A percentile compares a stretch with the other conserved stretches of the same genome.
Evolutionary conservation across 2,888 invertebrate species (phyloP).

Genomic region (Limnephilus rhombicus): DNA sequence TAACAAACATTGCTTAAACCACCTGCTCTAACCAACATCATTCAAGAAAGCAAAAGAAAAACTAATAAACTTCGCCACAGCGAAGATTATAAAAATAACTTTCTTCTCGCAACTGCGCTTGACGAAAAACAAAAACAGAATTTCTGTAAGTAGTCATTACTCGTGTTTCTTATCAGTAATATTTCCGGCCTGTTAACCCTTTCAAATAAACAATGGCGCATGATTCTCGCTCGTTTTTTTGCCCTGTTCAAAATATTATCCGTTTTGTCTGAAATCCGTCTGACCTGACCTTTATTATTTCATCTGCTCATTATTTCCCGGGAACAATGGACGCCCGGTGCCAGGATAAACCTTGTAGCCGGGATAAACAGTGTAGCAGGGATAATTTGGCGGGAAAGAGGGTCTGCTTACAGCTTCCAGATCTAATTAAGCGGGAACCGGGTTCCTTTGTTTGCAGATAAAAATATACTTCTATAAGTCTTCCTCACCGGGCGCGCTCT

Average conservation of each 20-base stretch:
- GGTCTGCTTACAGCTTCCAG: constrained; percentile 50
- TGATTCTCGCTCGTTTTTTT: background rate
- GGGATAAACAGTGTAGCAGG: constrained; percentile 42
- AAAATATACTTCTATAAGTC: constrained; percentile 41
- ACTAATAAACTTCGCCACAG: background rate
- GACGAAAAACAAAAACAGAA: background rate
- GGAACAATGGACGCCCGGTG: constrained; percentile 23
- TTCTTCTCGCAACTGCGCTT: background rate
- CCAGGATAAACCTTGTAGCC: constrained; percentile 24
- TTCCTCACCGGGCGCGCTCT: constrained; percentile 3
- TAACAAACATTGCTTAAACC: background rate
- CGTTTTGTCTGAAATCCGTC: constrained; percentile 14
- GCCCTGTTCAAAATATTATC: constrained; percentile 27
- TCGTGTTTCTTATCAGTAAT: background rate
- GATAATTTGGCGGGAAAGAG: constrained; percentile 46
- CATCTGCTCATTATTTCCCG: constrained; percentile 38
- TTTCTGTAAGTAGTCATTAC: background rate
- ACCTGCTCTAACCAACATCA: background rate
- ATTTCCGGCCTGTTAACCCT: background rate
- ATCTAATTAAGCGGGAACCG: constrained; percentile 45
- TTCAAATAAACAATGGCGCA: background rate
- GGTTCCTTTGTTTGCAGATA: constrained; percentile 44
- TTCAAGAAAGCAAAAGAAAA: background rate
- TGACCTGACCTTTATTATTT: constrained; percentile 39
- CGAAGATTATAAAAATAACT: background rate